Percentiles rank a stretch among this genome's conserved stretches.
These are phyloP conservation scores for Notechis scutatus DNA, from an alignment of 2,113 vertebrate genomes.

Conservation along the genomic window DNA sequence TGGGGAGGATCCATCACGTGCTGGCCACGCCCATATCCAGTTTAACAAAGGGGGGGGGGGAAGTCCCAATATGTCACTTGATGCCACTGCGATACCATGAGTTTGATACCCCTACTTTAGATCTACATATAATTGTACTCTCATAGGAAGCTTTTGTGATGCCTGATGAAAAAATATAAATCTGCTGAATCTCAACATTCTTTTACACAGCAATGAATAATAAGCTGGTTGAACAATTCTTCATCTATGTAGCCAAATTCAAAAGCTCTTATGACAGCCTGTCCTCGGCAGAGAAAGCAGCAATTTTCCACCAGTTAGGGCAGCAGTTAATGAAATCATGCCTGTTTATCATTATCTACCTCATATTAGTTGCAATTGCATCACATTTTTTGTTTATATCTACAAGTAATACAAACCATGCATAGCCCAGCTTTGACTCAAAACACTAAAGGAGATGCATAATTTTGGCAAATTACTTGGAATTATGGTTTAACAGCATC, in stretches of 20 bases:
- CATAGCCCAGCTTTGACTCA: slow-evolving; percentile 72
- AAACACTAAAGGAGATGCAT: slow-evolving; percentile 76
- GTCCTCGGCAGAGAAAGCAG: slow-evolving; percentile 37
- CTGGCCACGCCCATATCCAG: no score
- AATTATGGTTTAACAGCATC: slow-evolving; percentile 77
- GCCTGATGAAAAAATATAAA: not conserved
- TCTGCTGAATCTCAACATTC: slow-evolving; percentile 27
- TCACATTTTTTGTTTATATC: slow-evolving; percentile 61
- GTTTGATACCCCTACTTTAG: not conserved
- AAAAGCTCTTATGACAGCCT: slow-evolving; percentile 3
- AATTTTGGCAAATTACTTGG: slow-evolving; percentile 77
- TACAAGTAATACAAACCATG: slow-evolving; percentile 72
- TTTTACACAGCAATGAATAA: slow-evolving; percentile 53
- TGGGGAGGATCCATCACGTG: no score
- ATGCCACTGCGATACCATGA: no score
- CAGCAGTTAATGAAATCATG: slow-evolving; percentile 34
- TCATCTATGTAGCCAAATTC: slow-evolving; percentile 39
- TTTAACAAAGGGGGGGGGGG: no score
- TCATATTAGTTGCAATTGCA: slow-evolving; percentile 52
- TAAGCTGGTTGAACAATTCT: slow-evolving; percentile 47
- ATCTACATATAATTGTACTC: not conserved
- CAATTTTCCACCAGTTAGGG: slow-evolving; percentile 35
- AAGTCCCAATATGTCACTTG: no score
- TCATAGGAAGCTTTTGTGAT: not conserved
- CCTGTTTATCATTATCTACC: slow-evolving; percentile 50